These are phyloP conservation scores for Synanthedon vespiformis DNA, from an alignment of 2,888 invertebrate genomes.

Conservation along the genomic window DNA sequence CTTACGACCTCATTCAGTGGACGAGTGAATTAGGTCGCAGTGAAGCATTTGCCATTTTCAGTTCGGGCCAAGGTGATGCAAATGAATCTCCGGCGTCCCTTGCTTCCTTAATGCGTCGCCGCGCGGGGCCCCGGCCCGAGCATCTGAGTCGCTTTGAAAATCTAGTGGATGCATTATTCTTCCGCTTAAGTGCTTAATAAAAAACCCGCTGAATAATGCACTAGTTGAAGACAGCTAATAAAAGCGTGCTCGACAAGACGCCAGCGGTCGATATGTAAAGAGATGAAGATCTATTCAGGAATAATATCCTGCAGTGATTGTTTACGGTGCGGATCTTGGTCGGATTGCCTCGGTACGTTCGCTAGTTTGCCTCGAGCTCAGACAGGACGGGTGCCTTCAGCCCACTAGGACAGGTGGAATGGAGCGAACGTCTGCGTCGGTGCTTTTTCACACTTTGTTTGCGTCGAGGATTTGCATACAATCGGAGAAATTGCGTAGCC, in stretches of 20 bases:
- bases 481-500: conserved; percentile 63
- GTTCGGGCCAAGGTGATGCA: conserved; percentile 38
- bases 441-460: conserved; percentile 66
- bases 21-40: too few relatives aligned
- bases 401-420: conserved; percentile 36
- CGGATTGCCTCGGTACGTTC: conserved; percentile 32
- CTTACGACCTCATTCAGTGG: too few relatives aligned
- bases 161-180: conserved; percentile 55
- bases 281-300: conserved; percentile 51
- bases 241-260: conserved; percentile 53
- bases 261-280: conserved; percentile 51
- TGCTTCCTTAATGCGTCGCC: conserved; percentile 25
- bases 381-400: conserved; percentile 21
- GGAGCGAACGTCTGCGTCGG: conserved; percentile 47
- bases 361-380: conserved; percentile 37
- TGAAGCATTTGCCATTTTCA: too few relatives aligned
- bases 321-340: conserved; percentile 37
- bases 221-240: conserved; percentile 48
- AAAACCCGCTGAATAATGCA: conserved; percentile 59
- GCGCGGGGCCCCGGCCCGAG: conserved; percentile 12
- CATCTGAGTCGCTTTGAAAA: conserved; percentile 40
- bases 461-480: conserved; percentile 63
- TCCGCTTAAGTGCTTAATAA: conserved; percentile 23
- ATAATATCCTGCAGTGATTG: conserved; percentile 48
- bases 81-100: conserved; percentile 21